These are phyloP conservation scores for Branchellion lobata DNA, from an alignment of 2,888 invertebrate species.

Conservation along the genomic window DNA sequence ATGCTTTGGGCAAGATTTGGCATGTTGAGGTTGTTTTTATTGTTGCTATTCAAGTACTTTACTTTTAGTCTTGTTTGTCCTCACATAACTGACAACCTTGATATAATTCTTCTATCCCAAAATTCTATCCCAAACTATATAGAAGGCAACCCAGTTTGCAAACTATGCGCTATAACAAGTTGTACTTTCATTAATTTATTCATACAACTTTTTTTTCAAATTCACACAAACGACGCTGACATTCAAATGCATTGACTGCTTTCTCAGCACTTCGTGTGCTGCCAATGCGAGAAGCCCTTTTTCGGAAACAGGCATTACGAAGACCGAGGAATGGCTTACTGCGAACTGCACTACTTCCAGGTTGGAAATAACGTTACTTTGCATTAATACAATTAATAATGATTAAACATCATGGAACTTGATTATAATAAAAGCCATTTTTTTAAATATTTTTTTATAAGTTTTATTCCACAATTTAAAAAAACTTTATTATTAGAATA, in stretches of 20 bases:
- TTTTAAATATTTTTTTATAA: background rate
- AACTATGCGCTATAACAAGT: too few relatives aligned
- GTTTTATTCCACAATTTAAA: too few relatives aligned
- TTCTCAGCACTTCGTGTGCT: constrained; percentile 91
- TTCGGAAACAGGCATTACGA: constrained; percentile 97
- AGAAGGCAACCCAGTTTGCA: too few relatives aligned
- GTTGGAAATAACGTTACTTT: background rate
- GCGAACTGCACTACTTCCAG: constrained; percentile 93
- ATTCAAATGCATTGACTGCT: background rate
- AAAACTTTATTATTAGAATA: too few relatives aligned
- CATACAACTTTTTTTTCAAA: background rate
- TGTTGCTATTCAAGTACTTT: too few relatives aligned
- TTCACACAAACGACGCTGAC: background rate
- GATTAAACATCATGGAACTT: background rate
- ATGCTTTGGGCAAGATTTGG: constrained; percentile 74
- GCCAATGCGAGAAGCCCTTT: constrained; percentile 98
- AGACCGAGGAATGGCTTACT: constrained; percentile 92
- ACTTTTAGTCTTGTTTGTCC: too few relatives aligned
- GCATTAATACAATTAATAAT: background rate
- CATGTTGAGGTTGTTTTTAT: constrained; percentile 59
- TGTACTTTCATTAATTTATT: too few relatives aligned
- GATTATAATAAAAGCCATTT: background rate
- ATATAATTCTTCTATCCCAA: too few relatives aligned
- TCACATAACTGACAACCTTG: too few relatives aligned
- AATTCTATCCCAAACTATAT: too few relatives aligned